Evolutionary conservation across 2,797 vertebrate species (phyloP).

Genomic region (Myripristis jacobus): DNA sequence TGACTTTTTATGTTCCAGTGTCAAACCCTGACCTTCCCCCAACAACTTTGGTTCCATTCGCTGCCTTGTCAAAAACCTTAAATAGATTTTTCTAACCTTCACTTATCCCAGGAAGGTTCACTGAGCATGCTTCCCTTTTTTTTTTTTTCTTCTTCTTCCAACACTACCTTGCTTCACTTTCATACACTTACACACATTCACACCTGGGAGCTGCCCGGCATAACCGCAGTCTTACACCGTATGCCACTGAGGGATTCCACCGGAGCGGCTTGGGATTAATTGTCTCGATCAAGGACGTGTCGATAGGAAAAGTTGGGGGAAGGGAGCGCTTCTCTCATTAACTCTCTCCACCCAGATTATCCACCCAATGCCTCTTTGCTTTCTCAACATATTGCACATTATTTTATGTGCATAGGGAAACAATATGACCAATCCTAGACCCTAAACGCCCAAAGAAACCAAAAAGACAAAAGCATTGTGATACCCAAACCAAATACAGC

Average conservation of each 20-base stretch:
- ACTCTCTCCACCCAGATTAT: constrained; percentile 50
- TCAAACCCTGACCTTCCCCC: constrained; percentile 36
- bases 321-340: constrained; percentile 57
- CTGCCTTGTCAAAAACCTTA: constrained; percentile 55
- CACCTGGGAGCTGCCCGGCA: constrained; percentile 57
- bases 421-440: constrained; percentile 52
- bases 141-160: no score
- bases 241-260: constrained; percentile 52
- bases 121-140: constrained; percentile 34
- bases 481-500: no score
- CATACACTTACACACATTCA: constrained; percentile 56
- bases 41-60: constrained; percentile 40
- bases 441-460: no score
- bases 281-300: constrained; percentile 65
- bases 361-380: no score
- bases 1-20: constrained; percentile 21
- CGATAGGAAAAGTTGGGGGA: constrained; percentile 40
- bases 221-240: constrained; percentile 39
- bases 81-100: constrained; percentile 57
- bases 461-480: no score
- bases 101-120: constrained; percentile 46
- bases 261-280: constrained; percentile 65
- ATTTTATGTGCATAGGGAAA: constrained; percentile 52
- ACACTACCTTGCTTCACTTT: constrained; percentile 40
- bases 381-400: no score